Conservation (phyloP, 2,113 vertebrate species). For the Pristiophorus japonicus region DNA sequence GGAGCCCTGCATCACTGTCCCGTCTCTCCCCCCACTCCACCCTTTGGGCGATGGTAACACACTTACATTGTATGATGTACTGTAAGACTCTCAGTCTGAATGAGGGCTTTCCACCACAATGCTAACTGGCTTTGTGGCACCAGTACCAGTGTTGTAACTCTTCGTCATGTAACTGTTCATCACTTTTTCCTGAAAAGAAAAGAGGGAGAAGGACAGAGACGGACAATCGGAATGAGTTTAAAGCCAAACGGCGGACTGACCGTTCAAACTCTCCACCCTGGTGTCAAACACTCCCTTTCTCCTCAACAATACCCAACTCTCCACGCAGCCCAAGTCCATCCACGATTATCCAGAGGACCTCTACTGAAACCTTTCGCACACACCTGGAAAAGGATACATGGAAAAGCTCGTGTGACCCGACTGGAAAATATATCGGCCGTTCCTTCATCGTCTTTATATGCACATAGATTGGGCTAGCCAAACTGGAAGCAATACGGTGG, state of each 20-base stretch:
- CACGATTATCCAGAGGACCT: neutral
- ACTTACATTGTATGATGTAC: neutral
- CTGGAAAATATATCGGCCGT: too few species aligned
- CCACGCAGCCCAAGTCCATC: neutral
- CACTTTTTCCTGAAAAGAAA: neutral
- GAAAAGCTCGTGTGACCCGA: too few species aligned
- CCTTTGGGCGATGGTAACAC: too few species aligned
- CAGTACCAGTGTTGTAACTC: neutral
- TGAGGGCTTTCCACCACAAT: slow-evolving; percentile 13
- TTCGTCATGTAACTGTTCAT: slow-evolving; percentile 23
- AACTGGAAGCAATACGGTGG: too few species aligned
- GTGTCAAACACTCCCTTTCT: neutral
- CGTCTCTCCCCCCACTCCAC: too few species aligned
- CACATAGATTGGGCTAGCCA: too few species aligned
- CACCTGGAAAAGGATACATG: too few species aligned
- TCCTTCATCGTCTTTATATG: too few species aligned
- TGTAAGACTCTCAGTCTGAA: neutral
- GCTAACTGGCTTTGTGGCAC: neutral
- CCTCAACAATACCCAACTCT: neutral
- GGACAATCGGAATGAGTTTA: neutral
- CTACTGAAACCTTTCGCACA: too few species aligned
- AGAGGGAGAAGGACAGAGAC: neutral
- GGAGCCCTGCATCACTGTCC: too few species aligned
- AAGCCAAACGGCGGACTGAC: neutral
- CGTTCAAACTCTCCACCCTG: neutral